These are phyloP conservation scores for Proisotoma minuta DNA, from an alignment of 2,888 invertebrate genomes.

Conservation along the genomic window DNA sequence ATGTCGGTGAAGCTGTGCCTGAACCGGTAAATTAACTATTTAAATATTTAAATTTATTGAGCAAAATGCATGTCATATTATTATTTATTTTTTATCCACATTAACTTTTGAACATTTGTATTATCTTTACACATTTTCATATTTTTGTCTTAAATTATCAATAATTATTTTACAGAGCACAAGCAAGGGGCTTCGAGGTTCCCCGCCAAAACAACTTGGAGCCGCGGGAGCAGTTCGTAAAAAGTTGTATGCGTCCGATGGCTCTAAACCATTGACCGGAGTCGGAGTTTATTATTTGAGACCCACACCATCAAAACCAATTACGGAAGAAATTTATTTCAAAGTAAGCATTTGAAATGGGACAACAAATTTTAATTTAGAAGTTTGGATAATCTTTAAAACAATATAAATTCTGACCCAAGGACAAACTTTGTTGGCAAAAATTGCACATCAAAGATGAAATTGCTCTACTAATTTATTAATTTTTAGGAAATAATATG, in stretches of 20 bases:
- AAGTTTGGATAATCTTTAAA: too few relatives aligned
- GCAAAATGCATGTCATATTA: too few relatives aligned
- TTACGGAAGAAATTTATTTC: constrained; percentile 89
- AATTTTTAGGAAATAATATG: constrained; percentile 58
- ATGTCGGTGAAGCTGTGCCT: constrained; percentile 60
- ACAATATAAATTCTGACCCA: too few relatives aligned
- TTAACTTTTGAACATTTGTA: too few relatives aligned
- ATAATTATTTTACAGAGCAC: neutral
- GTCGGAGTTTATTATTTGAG: constrained; percentile 81
- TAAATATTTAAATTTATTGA: neutral
- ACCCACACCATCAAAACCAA: constrained; percentile 71
- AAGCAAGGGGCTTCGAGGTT: constrained; percentile 31
- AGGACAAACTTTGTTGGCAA: too few relatives aligned
- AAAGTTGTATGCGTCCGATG: constrained; percentile 77
- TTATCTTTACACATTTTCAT: neutral
- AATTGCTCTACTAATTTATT: too few relatives aligned
- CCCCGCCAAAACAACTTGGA: constrained; percentile 42
- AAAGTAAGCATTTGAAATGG: too few relatives aligned
- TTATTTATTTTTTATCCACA: too few relatives aligned
- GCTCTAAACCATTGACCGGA: constrained; percentile 69
- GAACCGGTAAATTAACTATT: constrained; percentile 51
- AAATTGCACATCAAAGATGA: too few relatives aligned
- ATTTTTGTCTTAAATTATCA: neutral
- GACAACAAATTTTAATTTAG: too few relatives aligned
- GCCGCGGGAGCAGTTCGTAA: constrained; percentile 57